A percentile compares a stretch with the other conserved stretches of the same genome.
phyloP scores from a whole-genome alignment of 2,888 invertebrate genomes.

The Schizaphis graminum region DNA sequence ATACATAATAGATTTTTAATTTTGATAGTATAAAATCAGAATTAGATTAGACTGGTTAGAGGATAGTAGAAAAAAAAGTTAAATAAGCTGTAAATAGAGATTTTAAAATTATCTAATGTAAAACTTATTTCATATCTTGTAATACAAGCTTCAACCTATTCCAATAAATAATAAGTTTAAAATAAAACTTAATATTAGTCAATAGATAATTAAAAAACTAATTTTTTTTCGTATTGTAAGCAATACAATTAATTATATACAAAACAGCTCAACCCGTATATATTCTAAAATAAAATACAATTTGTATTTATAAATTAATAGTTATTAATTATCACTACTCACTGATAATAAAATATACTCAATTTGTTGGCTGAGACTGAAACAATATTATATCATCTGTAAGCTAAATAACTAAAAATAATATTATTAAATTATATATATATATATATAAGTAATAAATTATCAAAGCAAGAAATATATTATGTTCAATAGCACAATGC shows the following conservation, averaged over 20 bases:
- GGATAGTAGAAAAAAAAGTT: background rate
- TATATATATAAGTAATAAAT: background rate
- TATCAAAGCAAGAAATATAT: slow-evolving; percentile 56
- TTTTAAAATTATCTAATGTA: background rate
- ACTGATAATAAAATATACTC: background rate
- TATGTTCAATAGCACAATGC: slow-evolving; percentile 83
- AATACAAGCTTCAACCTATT: too few relatives aligned
- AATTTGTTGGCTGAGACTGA: background rate
- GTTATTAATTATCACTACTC: too few relatives aligned
- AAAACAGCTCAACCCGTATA: too few relatives aligned
- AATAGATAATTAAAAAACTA: background rate
- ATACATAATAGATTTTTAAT: background rate
- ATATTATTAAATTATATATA: background rate
- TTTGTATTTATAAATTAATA: background rate
- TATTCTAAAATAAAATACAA: background rate
- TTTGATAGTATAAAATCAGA: background rate
- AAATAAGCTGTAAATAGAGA: background rate
- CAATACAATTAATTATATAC: background rate
- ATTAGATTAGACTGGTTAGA: background rate
- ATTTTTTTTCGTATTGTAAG: background rate
- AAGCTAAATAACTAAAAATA: background rate
- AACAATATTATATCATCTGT: background rate
- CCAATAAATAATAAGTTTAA: too few relatives aligned
- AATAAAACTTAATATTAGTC: background rate
- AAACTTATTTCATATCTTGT: too few relatives aligned